Conservation (phyloP, 1,140 invertebrate species). For the Campodea augens region DNA sequence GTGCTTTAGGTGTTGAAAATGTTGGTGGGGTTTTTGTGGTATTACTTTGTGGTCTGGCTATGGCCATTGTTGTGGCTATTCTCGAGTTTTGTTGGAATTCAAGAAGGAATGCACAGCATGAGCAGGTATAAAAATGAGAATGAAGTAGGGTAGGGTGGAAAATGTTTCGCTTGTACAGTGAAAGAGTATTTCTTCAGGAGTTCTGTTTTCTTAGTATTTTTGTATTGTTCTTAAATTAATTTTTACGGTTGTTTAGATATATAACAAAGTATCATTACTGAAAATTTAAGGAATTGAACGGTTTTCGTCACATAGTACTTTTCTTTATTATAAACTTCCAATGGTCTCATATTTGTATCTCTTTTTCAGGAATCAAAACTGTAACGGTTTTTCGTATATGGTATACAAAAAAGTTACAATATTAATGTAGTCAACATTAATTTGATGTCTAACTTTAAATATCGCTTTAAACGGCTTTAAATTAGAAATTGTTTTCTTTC, state of each 20-base stretch:
- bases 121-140: too few relatives aligned
- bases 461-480: too few relatives aligned
- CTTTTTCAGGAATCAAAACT: too few relatives aligned
- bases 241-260: conserved; percentile 12
- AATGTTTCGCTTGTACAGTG: background rate
- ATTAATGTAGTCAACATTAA: too few relatives aligned
- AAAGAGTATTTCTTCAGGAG: background rate
- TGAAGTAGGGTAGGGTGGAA: conserved; percentile 33
- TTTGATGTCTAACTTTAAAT: too few relatives aligned
- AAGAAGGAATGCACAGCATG: conserved; percentile 40
- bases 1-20: conserved; percentile 68
- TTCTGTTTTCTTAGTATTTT: conserved; percentile 2
- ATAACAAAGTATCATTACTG: conserved; percentile 13
- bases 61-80: conserved; percentile 53
- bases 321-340: too few relatives aligned
- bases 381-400: too few relatives aligned
- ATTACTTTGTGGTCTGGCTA: conserved; percentile 49
- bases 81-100: conserved; percentile 67
- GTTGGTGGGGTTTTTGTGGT: conserved; percentile 89
- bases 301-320: background rate
- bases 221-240: conserved; percentile 7
- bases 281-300: background rate
- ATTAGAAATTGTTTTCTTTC: too few relatives aligned
- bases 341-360: too few relatives aligned
- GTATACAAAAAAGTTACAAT: too few relatives aligned